Conservation (phyloP, 2,797 vertebrate genomes). For the Sparidentex hasta region DNA sequence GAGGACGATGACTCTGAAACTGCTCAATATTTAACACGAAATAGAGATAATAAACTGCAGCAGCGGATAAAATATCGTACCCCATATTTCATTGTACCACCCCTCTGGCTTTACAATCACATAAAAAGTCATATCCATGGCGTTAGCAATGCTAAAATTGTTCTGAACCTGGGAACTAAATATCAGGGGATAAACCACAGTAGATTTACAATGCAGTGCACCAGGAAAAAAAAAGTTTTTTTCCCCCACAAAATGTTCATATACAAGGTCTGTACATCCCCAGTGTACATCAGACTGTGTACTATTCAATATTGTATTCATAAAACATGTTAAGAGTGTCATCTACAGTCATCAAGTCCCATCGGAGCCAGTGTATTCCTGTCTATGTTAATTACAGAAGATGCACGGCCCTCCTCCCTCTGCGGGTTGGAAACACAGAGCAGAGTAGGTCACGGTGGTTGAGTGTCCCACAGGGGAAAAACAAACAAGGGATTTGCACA, state of each 20-base stretch:
- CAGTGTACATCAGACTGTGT: neutral
- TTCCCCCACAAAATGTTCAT: neutral
- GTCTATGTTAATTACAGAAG: constrained; percentile 56
- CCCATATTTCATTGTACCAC: neutral
- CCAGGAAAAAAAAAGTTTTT: neutral
- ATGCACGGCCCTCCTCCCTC: constrained; percentile 19
- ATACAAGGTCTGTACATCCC: neutral
- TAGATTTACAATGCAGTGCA: neutral
- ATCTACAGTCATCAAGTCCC: constrained; percentile 23
- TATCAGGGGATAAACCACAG: neutral
- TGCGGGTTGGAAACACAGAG: constrained; percentile 29
- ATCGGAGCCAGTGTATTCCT: constrained; percentile 51
- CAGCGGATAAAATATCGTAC: neutral
- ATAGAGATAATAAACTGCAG: neutral
- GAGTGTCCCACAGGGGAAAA: constrained; percentile 47
- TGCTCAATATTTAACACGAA: neutral
- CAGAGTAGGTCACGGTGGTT: constrained; percentile 38
- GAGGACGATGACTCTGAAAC: neutral
- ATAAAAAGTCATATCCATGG: neutral
- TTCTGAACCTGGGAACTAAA: constrained; percentile 4
- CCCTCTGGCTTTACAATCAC: neutral
- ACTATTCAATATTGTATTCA: constrained; percentile 24
- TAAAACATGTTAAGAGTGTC: constrained; percentile 13
- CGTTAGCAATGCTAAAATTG: constrained; percentile 6
- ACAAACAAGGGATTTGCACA: constrained; percentile 55